Evolutionary conservation across 2,888 invertebrate species (phyloP).

Genomic region (Strigamia transsilvanica): DNA sequence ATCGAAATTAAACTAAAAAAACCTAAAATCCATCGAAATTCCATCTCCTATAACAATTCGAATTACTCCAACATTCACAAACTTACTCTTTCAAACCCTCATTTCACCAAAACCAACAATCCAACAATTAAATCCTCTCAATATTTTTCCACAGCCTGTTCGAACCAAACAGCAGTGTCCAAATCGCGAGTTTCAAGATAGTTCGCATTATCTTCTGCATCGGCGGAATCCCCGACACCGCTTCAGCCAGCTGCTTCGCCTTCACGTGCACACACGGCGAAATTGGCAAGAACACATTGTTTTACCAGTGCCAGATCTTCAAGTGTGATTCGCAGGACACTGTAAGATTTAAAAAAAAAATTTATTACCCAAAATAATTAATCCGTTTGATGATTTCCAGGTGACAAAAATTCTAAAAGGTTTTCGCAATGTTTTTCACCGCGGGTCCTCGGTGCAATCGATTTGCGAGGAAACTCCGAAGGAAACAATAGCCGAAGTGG

Average conservation of each 20-base stretch:
- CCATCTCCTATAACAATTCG: too few relatives aligned
- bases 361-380: background rate
- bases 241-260: constrained; percentile 94
- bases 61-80: too few relatives aligned
- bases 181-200: constrained; percentile 88
- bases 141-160: constrained; percentile 66
- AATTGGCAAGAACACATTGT: constrained; percentile 81
- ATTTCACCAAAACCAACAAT: too few relatives aligned
- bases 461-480: background rate
- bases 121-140: background rate
- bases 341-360: constrained; percentile 68
- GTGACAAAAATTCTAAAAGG: constrained; percentile 71
- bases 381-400: constrained; percentile 59
- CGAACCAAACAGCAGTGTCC: constrained; percentile 80
- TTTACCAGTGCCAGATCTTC: constrained; percentile 97
- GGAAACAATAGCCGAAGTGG: constrained; percentile 53
- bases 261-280: constrained; percentile 97
- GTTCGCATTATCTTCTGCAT: constrained; percentile 95
- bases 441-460: constrained; percentile 49
- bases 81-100: too few relatives aligned
- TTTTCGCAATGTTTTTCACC: constrained; percentile 89
- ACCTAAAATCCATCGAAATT: too few relatives aligned
- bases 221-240: constrained; percentile 81
- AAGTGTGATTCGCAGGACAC: constrained; percentile 94
- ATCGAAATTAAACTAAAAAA: too few relatives aligned